Percentiles rank a stretch among this genome's conserved stretches.
Conservation (phyloP, 2,113 vertebrate genomes). For the Perca schrenkii region DNA sequence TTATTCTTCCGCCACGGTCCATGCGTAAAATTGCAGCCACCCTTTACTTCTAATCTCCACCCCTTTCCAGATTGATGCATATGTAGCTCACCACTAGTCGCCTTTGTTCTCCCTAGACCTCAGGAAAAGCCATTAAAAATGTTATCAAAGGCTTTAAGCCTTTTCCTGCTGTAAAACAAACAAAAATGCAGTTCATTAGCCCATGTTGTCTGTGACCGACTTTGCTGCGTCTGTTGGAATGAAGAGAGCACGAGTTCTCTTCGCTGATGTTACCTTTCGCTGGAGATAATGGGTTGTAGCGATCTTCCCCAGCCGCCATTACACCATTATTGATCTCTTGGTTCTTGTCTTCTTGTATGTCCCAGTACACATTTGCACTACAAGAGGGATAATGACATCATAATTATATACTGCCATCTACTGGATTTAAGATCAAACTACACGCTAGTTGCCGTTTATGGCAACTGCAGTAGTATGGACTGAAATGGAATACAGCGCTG, state of each 20-base stretch:
- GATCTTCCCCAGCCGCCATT: slow-evolving; percentile 75
- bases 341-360: slow-evolving; percentile 70
- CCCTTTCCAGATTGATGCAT: slow-evolving; percentile 36
- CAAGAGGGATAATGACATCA: slow-evolving; percentile 3
- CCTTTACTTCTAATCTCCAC: slow-evolving; percentile 37
- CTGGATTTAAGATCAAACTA: slow-evolving; percentile 53
- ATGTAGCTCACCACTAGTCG: slow-evolving; percentile 32
- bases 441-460: neutral
- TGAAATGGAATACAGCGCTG: neutral
- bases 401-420: slow-evolving; percentile 65
- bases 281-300: slow-evolving; percentile 52
- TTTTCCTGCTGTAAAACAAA: slow-evolving; percentile 20
- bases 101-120: slow-evolving; percentile 66
- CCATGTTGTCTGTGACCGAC: slow-evolving; percentile 12
- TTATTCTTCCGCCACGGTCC: slow-evolving; percentile 27
- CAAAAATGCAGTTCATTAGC: slow-evolving; percentile 5
- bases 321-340: slow-evolving; percentile 80
- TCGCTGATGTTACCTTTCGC: slow-evolving; percentile 23
- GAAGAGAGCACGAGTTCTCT: neutral
- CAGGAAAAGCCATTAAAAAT: slow-evolving; percentile 46
- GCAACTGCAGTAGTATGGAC: neutral
- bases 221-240: neutral
- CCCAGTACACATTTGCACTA: slow-evolving; percentile 51
- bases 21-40: slow-evolving; percentile 26
- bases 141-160: slow-evolving; percentile 32